A percentile compares a stretch with the other conserved stretches of the same genome.
These are phyloP conservation scores for Sebastes iracundus DNA, from an alignment of 2,797 vertebrate genomes.

Conservation along the genomic window DNA sequence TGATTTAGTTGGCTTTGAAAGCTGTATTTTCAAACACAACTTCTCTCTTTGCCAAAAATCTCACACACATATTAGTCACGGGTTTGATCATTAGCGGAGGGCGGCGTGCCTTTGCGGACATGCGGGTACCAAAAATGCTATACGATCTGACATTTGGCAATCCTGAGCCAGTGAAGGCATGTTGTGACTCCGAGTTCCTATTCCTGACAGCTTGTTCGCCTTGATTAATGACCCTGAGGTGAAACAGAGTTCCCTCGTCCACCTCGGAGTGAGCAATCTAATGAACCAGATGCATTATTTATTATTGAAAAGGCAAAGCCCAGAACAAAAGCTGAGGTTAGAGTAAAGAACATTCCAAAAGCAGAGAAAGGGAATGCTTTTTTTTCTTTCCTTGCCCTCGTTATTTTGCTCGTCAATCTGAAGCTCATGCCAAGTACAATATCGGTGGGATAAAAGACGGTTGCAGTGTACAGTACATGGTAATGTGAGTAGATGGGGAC, in stretches of 20 bases:
- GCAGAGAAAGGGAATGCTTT: slow-evolving; percentile 20
- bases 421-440: slow-evolving; percentile 54
- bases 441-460: slow-evolving; percentile 36
- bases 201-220: slow-evolving; percentile 60
- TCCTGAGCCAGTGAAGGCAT: slow-evolving; percentile 44
- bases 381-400: slow-evolving; percentile 18
- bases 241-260: slow-evolving; percentile 68
- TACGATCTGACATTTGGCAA: slow-evolving; percentile 41
- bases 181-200: slow-evolving; percentile 54
- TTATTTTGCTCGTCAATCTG: slow-evolving; percentile 39
- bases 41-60: slow-evolving; percentile 48
- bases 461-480: slow-evolving; percentile 18
- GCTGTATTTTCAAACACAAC: slow-evolving; percentile 52
- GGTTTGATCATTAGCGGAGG: slow-evolving; percentile 48
- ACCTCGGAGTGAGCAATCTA: slow-evolving; percentile 66
- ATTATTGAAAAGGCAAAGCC: slow-evolving; percentile 65
- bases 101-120: slow-evolving; percentile 20
- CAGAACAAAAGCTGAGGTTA: slow-evolving; percentile 56
- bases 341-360: slow-evolving; percentile 45
- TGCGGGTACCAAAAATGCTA: slow-evolving; percentile 11
- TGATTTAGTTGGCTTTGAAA: slow-evolving; percentile 27
- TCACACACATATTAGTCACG: slow-evolving; percentile 49
- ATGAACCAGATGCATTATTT: slow-evolving; percentile 81
- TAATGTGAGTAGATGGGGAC: slow-evolving; percentile 44
- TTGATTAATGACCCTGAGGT: slow-evolving; percentile 75